Base-by-base conservation (phyloP, 2,888 invertebrate species). In the Apamea epomidion region DNA sequence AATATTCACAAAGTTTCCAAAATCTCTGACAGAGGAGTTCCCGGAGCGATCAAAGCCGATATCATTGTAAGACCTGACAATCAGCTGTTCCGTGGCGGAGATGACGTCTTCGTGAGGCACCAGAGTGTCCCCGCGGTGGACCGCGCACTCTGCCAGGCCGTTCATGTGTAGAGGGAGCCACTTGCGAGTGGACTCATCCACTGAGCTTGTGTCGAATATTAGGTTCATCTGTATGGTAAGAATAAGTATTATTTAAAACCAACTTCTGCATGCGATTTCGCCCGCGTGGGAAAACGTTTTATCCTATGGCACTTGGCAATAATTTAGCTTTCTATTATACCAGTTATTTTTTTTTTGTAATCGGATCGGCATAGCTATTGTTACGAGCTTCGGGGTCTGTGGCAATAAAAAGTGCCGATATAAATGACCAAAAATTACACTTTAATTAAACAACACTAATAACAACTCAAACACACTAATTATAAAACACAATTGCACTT, bases 141-240 rank as follows among this genome's bases (percentile, higher is more conserved):
- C 97, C 0, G 99, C 98, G 78, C 98, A 98, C 94, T 99, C 99
- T 37, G 98, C 97, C 51, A 99, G 93, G 0, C 98, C 97, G 93
- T 99, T 98, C 78, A 98, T 95, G 84, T 98, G 97, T 3, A 99
- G 95, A 0, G 98, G 98, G 64, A 99, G 95, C 95, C 98, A 99
- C 75, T 97, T 97, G 84, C 98, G 97, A 2, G 97, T 96, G 25
- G 97, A 95, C 78, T 96, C 92, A 3, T 98, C 96, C 51, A 98
- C 92, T 0, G 94, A 90, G 2, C 97, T 97, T 4, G 98, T 98
- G 94, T 99, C 98, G 94, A 99, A 96, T 79, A 98, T 93, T 0
- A 98, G 97, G 90, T 97, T 98, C 87, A 99, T 97, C 99, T 99
- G 95, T 3, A 80, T 82, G 0, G 2, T 12, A 51, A 42, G 7